Conservation (phyloP, 2,888 invertebrate species). For the Amphipoea lucens region DNA sequence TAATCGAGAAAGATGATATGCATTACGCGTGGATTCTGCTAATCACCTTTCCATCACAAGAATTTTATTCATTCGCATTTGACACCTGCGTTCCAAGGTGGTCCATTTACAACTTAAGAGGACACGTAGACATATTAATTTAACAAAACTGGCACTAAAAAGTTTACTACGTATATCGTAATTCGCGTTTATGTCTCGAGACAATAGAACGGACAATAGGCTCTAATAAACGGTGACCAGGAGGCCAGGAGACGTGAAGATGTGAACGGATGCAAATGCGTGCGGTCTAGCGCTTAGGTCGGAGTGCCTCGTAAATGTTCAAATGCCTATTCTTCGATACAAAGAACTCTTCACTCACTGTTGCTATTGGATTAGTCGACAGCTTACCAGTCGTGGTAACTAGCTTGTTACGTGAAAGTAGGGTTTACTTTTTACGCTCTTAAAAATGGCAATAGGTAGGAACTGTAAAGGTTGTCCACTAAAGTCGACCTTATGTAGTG, state of each 20-base stretch:
- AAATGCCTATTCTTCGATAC: slow-evolving; percentile 55
- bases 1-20: background rate
- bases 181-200: slow-evolving; percentile 30
- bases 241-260: slow-evolving; percentile 36
- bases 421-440: too few relatives aligned
- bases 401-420: background rate
- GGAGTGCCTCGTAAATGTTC: slow-evolving; percentile 51
- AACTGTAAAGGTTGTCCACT: too few relatives aligned
- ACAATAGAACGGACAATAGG: slow-evolving; percentile 48
- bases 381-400: background rate
- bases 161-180: slow-evolving; percentile 20
- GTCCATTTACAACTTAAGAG: slow-evolving; percentile 17
- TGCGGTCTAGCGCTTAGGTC: slow-evolving; percentile 48
- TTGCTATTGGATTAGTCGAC: slow-evolving; percentile 40
- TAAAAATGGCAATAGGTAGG: background rate
- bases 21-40: background rate
- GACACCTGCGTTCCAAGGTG: slow-evolving; percentile 21
- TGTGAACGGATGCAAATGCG: slow-evolving; percentile 48
- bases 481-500: too few relatives aligned
- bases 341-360: slow-evolving; percentile 36
- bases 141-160: slow-evolving; percentile 28
- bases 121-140: slow-evolving; percentile 41
- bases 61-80: slow-evolving; percentile 29
- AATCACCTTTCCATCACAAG: slow-evolving; percentile 6
- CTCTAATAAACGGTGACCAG: slow-evolving; percentile 44